These are phyloP conservation scores for Phrynosoma platyrhinos DNA, from an alignment of 2,113 vertebrate genomes.

Conservation along the genomic window DNA sequence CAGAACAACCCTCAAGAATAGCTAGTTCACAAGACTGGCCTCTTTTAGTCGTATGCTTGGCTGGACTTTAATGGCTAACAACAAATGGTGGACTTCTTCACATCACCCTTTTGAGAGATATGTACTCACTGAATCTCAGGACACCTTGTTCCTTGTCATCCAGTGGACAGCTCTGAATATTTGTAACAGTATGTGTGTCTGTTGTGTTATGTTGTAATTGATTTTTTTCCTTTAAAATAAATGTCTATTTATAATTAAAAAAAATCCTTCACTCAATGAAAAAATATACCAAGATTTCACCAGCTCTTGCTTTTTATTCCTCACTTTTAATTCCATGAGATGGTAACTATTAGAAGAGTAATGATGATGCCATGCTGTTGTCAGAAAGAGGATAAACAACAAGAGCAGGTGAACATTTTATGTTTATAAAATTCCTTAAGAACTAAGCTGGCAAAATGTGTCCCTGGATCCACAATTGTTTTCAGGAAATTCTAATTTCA, in stretches of 20 bases:
- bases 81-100: conserved; percentile 63
- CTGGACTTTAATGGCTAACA: conserved; percentile 68
- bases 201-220: conserved; percentile 66
- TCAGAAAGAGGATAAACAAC: conserved; percentile 16
- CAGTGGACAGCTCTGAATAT: conserved; percentile 69
- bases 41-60: conserved; percentile 26
- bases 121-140: conserved; percentile 72
- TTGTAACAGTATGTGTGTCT: conserved; percentile 68
- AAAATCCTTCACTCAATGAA: conserved; percentile 26
- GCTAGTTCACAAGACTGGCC: conserved; percentile 64
- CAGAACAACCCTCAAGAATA: conserved; percentile 73
- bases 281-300: conserved; percentile 58
- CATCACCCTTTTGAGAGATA: conserved; percentile 67
- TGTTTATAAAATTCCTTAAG: conserved; percentile 31
- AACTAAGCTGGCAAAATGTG: conserved; percentile 30
- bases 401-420: conserved; percentile 64
- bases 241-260: conserved; percentile 59
- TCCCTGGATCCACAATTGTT: conserved; percentile 30
- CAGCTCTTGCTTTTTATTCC: conserved; percentile 47
- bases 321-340: conserved; percentile 33
- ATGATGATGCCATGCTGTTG: background rate
- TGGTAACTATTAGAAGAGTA: background rate
- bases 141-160: conserved; percentile 70
- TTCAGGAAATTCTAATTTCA: conserved; percentile 22
- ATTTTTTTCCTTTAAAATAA: conserved; percentile 60